Evolutionary conservation across 2,113 vertebrate genomes (phyloP), one percentile per base, ranked within the genome.

Genomic region (Rhipidura dahli): DNA sequence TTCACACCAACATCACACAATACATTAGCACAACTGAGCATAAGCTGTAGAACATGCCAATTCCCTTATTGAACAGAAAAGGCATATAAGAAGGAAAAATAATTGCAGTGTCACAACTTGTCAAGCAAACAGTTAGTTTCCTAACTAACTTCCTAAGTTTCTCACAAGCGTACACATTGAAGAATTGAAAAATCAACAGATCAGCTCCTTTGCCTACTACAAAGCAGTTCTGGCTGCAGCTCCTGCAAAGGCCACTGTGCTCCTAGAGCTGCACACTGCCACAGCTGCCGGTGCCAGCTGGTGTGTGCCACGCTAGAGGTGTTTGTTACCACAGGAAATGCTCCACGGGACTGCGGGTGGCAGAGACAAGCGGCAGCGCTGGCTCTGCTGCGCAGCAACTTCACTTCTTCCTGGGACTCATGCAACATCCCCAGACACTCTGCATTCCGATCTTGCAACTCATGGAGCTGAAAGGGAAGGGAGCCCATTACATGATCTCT

Each of bases 401-500:
- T 99, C 87, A 99, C 97, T 98, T 99, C 99, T 97, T 99, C 99
- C 95, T 99, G 99, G 2, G 98, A 99, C 92, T 99, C 99, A 0
- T 99, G 99, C 60, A 99, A 95, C 99, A 99, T 99, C 85, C 98
- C 99, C 24, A 99, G 95, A 94, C 99, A 99, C 96, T 99, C 99
- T 0, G 91, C 98, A 54, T 99, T 99, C 89, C 99, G 98, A 86
- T 99, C 99, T 1, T 99, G 98, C 92, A 99, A 86, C 81, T 99
- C 99, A 28, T 99, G 99, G 27, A 99, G 97, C 99, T 99, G 96
- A 39, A 97, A 93, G 35, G 90, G 60, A 86, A 65, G 30, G 85
- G 40, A 88, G 11, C 21, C 9, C 23, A 42, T 16, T 19, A n/a
- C 0, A 0, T 15, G 40, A 83, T 31, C 54, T 18, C 30, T 54